Percentiles rank a stretch among this genome's conserved stretches.
Conservation (phyloP, 1,140 invertebrate species). For the Cataglyphis hispanica region DNA sequence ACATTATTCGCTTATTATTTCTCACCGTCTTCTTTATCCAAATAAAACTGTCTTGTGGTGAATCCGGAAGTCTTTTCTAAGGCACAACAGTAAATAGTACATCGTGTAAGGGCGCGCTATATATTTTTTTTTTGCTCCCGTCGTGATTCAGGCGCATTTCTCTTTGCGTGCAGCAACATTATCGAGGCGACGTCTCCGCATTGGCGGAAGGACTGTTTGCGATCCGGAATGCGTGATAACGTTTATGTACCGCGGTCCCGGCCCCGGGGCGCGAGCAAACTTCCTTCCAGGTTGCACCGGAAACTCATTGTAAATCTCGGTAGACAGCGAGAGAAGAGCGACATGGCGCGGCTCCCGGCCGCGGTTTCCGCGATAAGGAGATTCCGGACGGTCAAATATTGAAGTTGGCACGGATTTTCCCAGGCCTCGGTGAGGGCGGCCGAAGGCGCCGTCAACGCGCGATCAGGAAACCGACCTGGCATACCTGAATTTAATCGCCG, state of each 20-base stretch:
- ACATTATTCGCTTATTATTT: neutral
- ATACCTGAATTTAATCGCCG: constrained; percentile 73
- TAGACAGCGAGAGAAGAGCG: constrained; percentile 79
- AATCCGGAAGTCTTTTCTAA: neutral
- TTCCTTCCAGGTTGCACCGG: constrained; percentile 84
- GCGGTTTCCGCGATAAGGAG: constrained; percentile 78
- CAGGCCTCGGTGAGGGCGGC: neutral
- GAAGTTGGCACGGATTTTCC: constrained; percentile 80
- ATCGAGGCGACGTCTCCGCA: constrained; percentile 57
- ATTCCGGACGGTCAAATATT: constrained; percentile 83
- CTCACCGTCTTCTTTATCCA: neutral
- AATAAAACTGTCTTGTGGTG: neutral
- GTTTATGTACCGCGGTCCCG: constrained; percentile 75
- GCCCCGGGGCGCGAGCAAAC: constrained; percentile 81
- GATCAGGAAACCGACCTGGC: constrained; percentile 71
- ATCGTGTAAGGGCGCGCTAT: constrained; percentile 28
- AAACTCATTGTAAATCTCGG: constrained; percentile 86
- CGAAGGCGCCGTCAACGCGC: constrained; percentile 73
- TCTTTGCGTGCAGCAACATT: constrained; percentile 56
- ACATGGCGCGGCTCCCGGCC: constrained; percentile 16
- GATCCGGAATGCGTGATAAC: constrained; percentile 79
- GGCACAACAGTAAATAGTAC: neutral
- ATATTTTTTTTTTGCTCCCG: constrained; percentile 52
- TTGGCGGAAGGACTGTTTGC: constrained; percentile 77
- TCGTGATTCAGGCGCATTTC: constrained; percentile 41